Percentiles rank a stretch among this genome's conserved stretches.
These are phyloP conservation scores for Chloebia gouldiae DNA, from an alignment of 2,113 vertebrate genomes.

Conservation along the genomic window DNA sequence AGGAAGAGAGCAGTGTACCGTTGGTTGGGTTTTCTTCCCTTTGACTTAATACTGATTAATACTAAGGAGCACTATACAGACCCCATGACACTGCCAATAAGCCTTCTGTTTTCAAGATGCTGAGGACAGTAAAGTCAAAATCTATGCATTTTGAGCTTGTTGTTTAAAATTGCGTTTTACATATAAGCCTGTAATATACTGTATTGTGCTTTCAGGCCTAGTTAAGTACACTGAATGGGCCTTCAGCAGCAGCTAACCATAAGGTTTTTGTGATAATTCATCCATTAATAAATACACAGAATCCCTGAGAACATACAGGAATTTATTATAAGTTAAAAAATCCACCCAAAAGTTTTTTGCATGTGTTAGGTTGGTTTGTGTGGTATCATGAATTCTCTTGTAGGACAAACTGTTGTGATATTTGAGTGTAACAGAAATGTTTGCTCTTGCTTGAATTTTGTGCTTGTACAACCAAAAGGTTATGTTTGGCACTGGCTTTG, in stretches of 20 bases:
- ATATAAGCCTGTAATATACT: rapidly evolving
- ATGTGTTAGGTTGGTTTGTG: neutral
- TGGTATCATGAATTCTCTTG: neutral
- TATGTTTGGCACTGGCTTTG: neutral
- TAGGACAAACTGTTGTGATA: neutral
- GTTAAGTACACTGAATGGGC: neutral
- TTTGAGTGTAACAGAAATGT: neutral
- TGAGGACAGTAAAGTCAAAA: neutral
- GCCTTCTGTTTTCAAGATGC: neutral
- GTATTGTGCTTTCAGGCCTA: rapidly evolving
- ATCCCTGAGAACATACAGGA: neutral
- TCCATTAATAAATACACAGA: neutral
- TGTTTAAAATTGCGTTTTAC: neutral
- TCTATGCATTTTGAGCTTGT: neutral
- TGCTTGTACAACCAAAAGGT: neutral
- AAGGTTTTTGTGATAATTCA: neutral
- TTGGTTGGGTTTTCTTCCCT: neutral
- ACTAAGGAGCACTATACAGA: neutral
- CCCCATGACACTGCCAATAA: neutral
- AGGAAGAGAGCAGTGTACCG: neutral
- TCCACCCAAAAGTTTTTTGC: neutral
- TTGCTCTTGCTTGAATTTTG: rapidly evolving
- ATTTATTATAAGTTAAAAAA: neutral
- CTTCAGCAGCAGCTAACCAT: neutral
- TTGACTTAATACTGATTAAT: neutral